Base-by-base conservation (phyloP, 2,888 invertebrate genomes). In the Bellardia pandia region DNA sequence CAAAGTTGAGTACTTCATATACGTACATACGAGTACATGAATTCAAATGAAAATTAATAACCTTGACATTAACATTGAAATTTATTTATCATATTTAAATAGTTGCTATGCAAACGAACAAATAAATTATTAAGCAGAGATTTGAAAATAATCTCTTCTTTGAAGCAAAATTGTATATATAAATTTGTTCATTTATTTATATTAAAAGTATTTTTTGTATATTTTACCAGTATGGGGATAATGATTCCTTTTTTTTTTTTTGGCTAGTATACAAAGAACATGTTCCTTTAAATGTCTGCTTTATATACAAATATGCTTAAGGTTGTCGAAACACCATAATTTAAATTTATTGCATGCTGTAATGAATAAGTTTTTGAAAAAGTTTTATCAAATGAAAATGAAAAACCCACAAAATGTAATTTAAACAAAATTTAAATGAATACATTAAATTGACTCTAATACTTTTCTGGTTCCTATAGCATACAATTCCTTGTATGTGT, bases 261-360 rank as follows among this genome's bases (percentile, higher is more conserved):
- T 2, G 2, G 9, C 11, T 45, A 45, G 0, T 9, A 7, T 45
- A 45, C 9, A 9, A 45, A 9, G 45, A 45, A 45, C 2, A 45
- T 4, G 14, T 48, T 48, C 13, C 5, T 48, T 48, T 48, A 11
- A 14, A 4, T 13, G 9, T 13, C 48, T 48, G 48, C 14, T 48
- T 14, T 14, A 48, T 2, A 14, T 5, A 4, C n/a, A 48, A 14
- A 14, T 48, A 48, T 48, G 1, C 48, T 16, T 66, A 42, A 45
- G 23, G 13, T 42, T 40, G 37, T 66, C 45, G 42, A 66, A 42
- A 66, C 16, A 45, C 5, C 13, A 9, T 45, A 66, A 66, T 66
- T 42, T 66, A 45, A 66, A 66, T 66, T 66, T 66, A 66, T 66
- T 66, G 45, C 13, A 66, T 66, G 42, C 2, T 66, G 6, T 66